Base-by-base conservation (phyloP, 2,113 vertebrate species). In the Austrofundulus limnaeus region DNA sequence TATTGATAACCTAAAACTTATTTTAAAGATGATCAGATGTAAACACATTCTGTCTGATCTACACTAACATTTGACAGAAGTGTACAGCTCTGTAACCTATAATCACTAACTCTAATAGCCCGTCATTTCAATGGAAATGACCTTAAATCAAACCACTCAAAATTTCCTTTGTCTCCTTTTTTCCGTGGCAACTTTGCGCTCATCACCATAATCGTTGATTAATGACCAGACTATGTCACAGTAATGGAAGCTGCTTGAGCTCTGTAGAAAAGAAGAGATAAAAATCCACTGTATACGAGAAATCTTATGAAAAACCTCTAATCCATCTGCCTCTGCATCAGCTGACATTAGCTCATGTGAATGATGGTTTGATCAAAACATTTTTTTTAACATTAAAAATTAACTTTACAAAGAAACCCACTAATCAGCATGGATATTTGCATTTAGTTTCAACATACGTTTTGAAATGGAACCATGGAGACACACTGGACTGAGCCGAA, bases 141-240 rank as follows among this genome's bases (percentile, higher is more conserved):
- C 55, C 51, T 71, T 51, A 51, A 68, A 70, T 69, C 39, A 28
- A 60, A 38, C 46, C 62, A 50, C 23, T 53, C 24, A 56, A 42
- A 59, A 71, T 50, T n/a, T 60, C 46, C n/a, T 55, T 77, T 51
- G 54, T 9, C n/a, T 54, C 50, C 6, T 34, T 14, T 11, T 19
- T 55, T 64, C 24, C 24, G 15, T 16, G 12, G 9, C 43, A 46
- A 63, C 52, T 61, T 72, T 25, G 12, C 19, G 38, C 70, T 77
- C 65, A 66, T 69, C 34, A 11, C 46, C 51, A 54, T 55, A 46
- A 43, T 42, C 20, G 20, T 58, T 66, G 61, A 66, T 66, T 51
- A 60, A 65, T 72, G 37, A 37, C 23, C 51, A 9, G 15, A 49
- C 37, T 2, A n/a, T 13, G 41, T 25, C 7, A 34, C 20, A 12